Base-by-base conservation (phyloP, 2,888 invertebrate species). In the Ochropleura plecta region DNA sequence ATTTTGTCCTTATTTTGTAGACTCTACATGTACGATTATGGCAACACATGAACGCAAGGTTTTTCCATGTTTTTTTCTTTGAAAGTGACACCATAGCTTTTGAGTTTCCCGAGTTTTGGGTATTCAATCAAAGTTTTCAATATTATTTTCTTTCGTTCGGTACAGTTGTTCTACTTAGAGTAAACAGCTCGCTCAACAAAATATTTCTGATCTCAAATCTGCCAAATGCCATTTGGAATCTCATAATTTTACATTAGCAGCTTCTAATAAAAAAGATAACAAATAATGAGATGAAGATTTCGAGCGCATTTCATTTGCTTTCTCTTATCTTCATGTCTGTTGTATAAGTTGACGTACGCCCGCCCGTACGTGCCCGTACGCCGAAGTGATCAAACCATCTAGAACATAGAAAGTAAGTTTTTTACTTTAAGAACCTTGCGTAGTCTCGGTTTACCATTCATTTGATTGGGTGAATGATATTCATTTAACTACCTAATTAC, bases 321-420 rank as follows among this genome's bases (percentile, higher is more conserved):
- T 75, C 57, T 75, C 74, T 75, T 78, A 78, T 70, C 16, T 51
- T 16, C 40, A 57, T n/a, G 9, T 55, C 12, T 78, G 57, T 49
- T 46, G 20, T 77, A 55, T 14, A 55, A 42, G 30, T 49, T 66
- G 68, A 69, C 49, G 59, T 79, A 8, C 59, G 70, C 20, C 40
- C 59, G 70, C 20, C 40, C n/a, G n/a, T n/a, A n/a, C n/a, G n/a
- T n/a, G n/a, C n/a, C n/a, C 49, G 59, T 79, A 8, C 59, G 70
- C 20, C 40, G 44, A 18, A 44, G 42, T 57, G 20, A n/a, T 42
- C 18, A 3, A 30, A 59, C 18, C 30, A 59, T 30, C 3, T 48
- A n/a, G 42, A n/a, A 74, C 14, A 0, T 46, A 16, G 0, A 46
- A 74, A 59, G 81, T 77, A 81, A 48, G 51, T 18, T 44, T 49